Base-by-base conservation (phyloP, 37 sponge, comb jelly and placozoan species). In the Corticium candelabrum region DNA sequence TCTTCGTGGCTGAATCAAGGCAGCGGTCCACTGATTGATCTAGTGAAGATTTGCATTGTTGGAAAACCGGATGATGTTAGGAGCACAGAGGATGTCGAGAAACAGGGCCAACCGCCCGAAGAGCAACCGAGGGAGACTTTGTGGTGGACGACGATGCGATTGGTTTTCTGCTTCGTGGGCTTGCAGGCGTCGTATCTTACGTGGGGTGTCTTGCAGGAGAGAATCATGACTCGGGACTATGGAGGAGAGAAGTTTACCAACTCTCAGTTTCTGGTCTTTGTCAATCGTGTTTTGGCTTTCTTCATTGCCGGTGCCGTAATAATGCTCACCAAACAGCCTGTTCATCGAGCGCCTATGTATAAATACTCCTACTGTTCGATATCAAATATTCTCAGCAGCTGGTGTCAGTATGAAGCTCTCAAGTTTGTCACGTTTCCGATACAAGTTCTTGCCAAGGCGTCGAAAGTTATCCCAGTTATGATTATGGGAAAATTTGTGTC, bases 331-430 rank as follows among this genome's bases (percentile, higher is more conserved):
- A n/a, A 34, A 2, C 90, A 93, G 69, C 90, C 90, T 0, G 39
- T 69, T 35, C 90, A 91, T 37, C 33, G 34, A 7, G 84, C 89
- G 38, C 91, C 96, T 0, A 80, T 90, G 75, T 90, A 93, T 85
- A 86, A 90, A 79, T 97, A 93, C 76, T 97, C 98, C 39, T 97
- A 74, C 72, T 72, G 91, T 50, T 97, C 98, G 40, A 85, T 97
- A 43, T 90, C 94, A 62, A 97, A 97, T 80, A 90, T 89, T 7
- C 88, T 97, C 79, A 90, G 91, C 74, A 93, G 94, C 81, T 97
- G 98, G 98, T 97, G 98, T 50, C 98, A 97, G 80, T 97, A 97
- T 68, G 98, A 97, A 80, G 98, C 98, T 21, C 89, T 97, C 50
- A 97, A 97, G 81, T 97, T 86, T 67, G 94, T 97, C 39, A 86